Evolutionary conservation across 2,113 vertebrate genomes (phyloP).

Genomic region (Pterocles gutturalis): DNA sequence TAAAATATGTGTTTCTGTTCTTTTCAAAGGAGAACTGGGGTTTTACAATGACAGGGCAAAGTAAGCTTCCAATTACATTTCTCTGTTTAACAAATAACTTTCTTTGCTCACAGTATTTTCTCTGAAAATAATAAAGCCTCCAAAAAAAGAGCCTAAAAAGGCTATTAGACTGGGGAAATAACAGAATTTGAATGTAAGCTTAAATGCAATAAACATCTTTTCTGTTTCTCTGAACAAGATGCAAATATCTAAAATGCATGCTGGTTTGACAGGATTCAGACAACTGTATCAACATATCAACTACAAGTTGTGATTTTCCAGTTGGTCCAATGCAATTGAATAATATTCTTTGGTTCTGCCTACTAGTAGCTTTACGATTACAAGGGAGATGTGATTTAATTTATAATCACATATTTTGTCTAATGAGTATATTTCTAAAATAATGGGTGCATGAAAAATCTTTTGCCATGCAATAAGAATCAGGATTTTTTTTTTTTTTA

Average conservation of each 20-base stretch:
- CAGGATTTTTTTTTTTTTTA: accelerated
- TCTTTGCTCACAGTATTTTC: background rate
- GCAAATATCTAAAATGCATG: background rate
- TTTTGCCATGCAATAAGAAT: background rate
- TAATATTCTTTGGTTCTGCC: background rate
- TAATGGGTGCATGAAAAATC: background rate
- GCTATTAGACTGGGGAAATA: background rate
- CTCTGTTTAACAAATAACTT: background rate
- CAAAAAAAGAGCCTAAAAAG: background rate
- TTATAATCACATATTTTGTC: background rate
- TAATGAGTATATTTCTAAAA: background rate
- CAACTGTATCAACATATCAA: background rate
- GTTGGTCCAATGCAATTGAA: background rate
- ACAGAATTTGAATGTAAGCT: background rate
- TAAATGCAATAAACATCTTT: background rate
- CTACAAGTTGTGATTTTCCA: background rate
- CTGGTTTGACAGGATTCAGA: background rate
- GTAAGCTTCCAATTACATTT: background rate
- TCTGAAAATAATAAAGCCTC: background rate
- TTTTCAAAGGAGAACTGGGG: background rate
- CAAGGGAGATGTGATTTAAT: background rate
- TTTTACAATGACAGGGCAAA: background rate
- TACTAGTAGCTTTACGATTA: background rate
- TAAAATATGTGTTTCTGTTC: background rate
- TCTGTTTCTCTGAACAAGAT: background rate